Evolutionary conservation across 1,140 invertebrate species (phyloP).

Genomic region (Babylonia areolata): DNA sequence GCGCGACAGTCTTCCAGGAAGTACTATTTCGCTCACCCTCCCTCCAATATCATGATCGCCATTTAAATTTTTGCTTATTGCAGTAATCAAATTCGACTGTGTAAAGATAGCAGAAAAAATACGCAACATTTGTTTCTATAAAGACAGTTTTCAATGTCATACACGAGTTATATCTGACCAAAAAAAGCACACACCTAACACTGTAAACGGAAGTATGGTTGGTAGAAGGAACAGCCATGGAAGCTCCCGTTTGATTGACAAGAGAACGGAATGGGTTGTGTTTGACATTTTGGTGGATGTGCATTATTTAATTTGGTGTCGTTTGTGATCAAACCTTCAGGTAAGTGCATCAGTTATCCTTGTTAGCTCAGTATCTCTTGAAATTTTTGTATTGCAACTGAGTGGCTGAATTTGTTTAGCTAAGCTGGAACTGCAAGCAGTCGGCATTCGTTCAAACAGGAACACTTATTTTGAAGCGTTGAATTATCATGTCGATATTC

Average conservation of each 20-base stretch:
- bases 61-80: no score
- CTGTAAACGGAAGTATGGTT: not conserved
- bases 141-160: no score
- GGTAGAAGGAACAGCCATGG: constrained; percentile 4
- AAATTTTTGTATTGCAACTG: no score
- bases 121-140: no score
- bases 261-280: not conserved
- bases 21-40: not conserved
- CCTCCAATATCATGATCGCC: not conserved
- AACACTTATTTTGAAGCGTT: no score
- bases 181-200: not conserved
- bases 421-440: no score
- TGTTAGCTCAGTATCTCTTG: no score
- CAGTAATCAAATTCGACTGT: not conserved
- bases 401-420: no score
- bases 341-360: not conserved
- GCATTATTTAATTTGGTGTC: not conserved
- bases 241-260: constrained; percentile 22
- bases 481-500: no score
- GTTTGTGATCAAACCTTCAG: not conserved
- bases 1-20: constrained; percentile 17
- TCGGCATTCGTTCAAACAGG: no score
- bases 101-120: not conserved
- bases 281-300: constrained; percentile 24
- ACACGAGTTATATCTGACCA: no score